These are phyloP conservation scores for Aldabrachelys gigantea DNA, from an alignment of 2,113 vertebrate genomes.

Conservation along the genomic window DNA sequence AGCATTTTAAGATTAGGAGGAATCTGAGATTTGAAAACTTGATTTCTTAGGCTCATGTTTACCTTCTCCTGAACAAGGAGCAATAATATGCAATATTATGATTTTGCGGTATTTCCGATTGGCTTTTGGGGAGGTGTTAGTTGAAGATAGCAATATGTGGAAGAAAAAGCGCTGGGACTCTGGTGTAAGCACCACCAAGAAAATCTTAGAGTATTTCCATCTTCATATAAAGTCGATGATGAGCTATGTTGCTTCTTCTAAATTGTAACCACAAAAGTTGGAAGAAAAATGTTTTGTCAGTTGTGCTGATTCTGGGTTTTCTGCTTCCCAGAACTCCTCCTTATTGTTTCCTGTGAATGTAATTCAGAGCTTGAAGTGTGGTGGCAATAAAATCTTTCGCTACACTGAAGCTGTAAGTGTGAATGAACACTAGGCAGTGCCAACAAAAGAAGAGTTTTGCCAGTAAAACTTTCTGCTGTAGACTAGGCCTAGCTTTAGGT, in stretches of 20 bases:
- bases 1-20: background rate
- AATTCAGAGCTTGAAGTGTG: background rate
- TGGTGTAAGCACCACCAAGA: background rate
- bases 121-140: background rate
- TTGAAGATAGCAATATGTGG: background rate
- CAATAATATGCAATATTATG: background rate
- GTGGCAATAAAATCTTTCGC: background rate
- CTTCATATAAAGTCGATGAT: background rate
- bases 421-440: rapidly evolving
- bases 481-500: background rate
- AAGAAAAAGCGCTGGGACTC: background rate
- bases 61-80: background rate
- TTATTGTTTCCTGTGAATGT: background rate
- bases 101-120: background rate
- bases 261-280: background rate
- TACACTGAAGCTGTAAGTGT: background rate
- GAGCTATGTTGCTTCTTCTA: background rate
- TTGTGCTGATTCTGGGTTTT: background rate
- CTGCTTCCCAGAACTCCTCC: background rate
- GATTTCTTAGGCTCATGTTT: background rate
- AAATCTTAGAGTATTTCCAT: background rate
- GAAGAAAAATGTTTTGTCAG: background rate
- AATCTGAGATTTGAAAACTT: background rate
- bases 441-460: background rate
- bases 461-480: background rate